These are phyloP conservation scores for Hemiprocne comata DNA, from an alignment of 2,113 vertebrate species.

Conservation along the genomic window DNA sequence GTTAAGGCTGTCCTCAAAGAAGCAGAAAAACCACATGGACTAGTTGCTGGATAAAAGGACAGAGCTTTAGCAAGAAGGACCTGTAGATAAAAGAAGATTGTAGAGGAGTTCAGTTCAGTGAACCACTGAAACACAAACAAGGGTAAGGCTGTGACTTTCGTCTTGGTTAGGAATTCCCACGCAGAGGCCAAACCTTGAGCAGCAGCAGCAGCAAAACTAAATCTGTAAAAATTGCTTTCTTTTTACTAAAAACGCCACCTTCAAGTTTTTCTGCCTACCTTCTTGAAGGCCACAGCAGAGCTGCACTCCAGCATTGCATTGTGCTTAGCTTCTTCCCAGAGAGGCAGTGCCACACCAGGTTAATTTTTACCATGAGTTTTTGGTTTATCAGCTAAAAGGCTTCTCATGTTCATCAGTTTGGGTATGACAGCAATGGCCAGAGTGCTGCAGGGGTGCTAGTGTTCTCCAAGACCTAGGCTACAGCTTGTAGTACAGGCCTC, in stretches of 20 bases:
- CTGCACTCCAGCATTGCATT: too few species aligned
- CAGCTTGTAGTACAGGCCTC: accelerated
- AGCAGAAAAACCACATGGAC: background rate
- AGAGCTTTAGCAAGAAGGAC: background rate
- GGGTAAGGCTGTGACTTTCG: background rate
- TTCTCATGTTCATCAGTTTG: accelerated
- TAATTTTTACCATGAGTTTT: background rate
- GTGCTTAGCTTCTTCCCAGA: background rate
- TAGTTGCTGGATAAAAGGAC: background rate
- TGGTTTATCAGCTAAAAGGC: background rate
- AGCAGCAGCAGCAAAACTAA: background rate
- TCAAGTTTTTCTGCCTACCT: background rate
- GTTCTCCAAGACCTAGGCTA: accelerated
- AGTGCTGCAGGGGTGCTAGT: accelerated
- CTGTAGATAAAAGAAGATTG: background rate
- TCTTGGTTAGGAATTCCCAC: background rate
- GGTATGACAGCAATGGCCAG: accelerated
- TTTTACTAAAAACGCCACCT: background rate
- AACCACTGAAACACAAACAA: background rate
- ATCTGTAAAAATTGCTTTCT: too few species aligned
- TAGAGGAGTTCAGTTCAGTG: too few species aligned
- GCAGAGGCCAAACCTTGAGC: background rate
- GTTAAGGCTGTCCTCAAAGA: background rate
- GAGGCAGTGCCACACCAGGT: background rate
- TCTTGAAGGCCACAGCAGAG: too few species aligned